Evolutionary conservation across 2,797 vertebrate species (phyloP).

Genomic region (Tokudaia tokunoshimensis): DNA sequence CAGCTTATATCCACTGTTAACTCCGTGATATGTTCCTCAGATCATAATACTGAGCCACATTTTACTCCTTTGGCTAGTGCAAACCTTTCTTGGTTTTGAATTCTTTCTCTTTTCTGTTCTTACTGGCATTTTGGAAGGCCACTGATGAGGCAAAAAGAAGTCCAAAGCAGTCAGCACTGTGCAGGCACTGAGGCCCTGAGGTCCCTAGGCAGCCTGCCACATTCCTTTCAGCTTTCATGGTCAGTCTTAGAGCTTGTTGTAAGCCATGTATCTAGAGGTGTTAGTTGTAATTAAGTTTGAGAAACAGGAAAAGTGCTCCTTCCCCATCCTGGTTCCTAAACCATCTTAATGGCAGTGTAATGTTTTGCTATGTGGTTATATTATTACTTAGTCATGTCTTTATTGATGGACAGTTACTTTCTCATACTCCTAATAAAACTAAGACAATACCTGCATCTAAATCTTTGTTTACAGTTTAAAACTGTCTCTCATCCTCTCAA

Average conservation of each 20-base stretch:
- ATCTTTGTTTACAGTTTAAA: conserved; percentile 7
- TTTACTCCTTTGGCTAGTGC: background rate
- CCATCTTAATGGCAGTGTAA: background rate
- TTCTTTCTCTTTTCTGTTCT: background rate
- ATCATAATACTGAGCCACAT: background rate
- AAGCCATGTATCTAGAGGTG: background rate
- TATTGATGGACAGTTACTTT: background rate
- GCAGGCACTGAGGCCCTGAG: background rate
- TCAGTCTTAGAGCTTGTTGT: background rate
- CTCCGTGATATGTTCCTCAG: background rate
- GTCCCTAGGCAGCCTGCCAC: background rate
- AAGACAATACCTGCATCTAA: background rate
- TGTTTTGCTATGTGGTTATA: background rate
- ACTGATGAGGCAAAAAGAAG: background rate
- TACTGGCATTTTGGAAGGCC: background rate
- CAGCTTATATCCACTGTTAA: background rate
- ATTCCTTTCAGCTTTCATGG: too few relatives aligned
- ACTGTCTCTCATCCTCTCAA: background rate
- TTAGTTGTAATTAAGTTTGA: background rate
- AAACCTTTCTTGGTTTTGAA: background rate
- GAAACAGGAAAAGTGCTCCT: background rate
- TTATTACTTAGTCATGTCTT: background rate
- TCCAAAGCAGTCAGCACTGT: background rate
- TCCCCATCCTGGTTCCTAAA: background rate
- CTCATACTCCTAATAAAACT: background rate